Evolutionary conservation across 1,140 invertebrate species (phyloP), one percentile per base, ranked within the genome.

Genomic region (Triops cancriformis): DNA sequence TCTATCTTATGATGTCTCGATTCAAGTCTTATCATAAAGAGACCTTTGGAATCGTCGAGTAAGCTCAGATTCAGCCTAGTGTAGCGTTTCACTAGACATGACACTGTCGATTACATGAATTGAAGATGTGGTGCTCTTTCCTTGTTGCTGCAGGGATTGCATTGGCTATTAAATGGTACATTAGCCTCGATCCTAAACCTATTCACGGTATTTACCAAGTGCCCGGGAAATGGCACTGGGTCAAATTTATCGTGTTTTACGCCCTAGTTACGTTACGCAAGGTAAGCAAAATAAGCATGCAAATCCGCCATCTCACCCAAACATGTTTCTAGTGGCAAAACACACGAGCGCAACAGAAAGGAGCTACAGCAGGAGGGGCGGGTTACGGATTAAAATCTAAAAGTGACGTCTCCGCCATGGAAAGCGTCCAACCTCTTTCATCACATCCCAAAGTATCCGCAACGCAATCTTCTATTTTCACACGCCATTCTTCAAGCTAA

Each of bases 201-300:
- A 86, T 89, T n/a, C 85, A 87, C 72, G 88, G 88, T 3, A 83
- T 90, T 10, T 91, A 91, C 81, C 82, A 84, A 3, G 85, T 87
- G 77, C 87, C 86, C 0, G 89, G 89, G 72, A 89, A 87, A 82
- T 90, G 87, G 86, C 91, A 89, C 82, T 86, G 86, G 78, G 76
- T 90, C 10, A 91, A 91, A 84, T 89, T 89, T 83, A 81, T 83
- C 0, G 74, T 87, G 6, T 88, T 90, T 81, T 84, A 86, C 10
- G 79, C 84, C 10, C 73, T 90, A 1, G 85, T 90, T 78, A 87
- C 86, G 80, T 83, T 87, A 45, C 84, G 89, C 82, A 86, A 87
- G 84, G 85, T 89, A 80, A 85, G 84, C 11, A 42, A 12, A 3
- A 11, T 26, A 77, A 41, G 5, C 26, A 27, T 73, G 37, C 3